Base-by-base conservation (phyloP, 2,113 vertebrate species). In the Sclerurus mexicanus region DNA sequence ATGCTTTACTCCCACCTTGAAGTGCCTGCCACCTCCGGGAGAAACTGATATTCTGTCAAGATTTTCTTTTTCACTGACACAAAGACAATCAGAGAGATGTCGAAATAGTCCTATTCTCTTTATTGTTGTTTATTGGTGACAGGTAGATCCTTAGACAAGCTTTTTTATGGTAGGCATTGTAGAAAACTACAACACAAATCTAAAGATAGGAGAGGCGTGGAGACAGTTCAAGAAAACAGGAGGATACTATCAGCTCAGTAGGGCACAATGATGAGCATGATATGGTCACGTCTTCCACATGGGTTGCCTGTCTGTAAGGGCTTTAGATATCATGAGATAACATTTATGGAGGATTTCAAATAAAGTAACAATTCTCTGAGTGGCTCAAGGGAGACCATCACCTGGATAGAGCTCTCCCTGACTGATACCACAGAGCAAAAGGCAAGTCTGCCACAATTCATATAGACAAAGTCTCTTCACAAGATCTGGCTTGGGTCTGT, bases 221-320 rank as follows among this genome's bases (percentile, higher is more conserved):
- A 60, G 49, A 76, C 10, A 75, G 49, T 31, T 86, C 37, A 60
- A 28, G 53, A 37, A 69, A 69, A 73, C 0, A 0, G 12, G 52
- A 84, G 22, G 40, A 24, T 12, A 10, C 12, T 31, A 28, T 82
- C 39, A 63, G 14, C 19, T 66, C 24, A 50, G 6, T 0, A 42
- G 40, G 67, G n/a, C 31, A 31, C 42, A 24, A 37, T 27, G 39
- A 64, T 30, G 24, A 47, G 19, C 14, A 17, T 14, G 39, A 67
- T 42, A 28, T 6, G 5, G n/a, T 63, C 0, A 0, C 72, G 59
- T n/a, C 33, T 6, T 1, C 14, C 47, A 59, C 33, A 23, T 3
- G 18, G 28, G 27, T 59, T 77, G 40, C 13, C 75, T 66, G 39
- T 22, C 55, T 53, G 21, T 31, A 19, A 35, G 35, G 39, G 19